Evolutionary conservation across 1,140 invertebrate species (phyloP).

Genomic region (Caenorhabditis inopinata): DNA sequence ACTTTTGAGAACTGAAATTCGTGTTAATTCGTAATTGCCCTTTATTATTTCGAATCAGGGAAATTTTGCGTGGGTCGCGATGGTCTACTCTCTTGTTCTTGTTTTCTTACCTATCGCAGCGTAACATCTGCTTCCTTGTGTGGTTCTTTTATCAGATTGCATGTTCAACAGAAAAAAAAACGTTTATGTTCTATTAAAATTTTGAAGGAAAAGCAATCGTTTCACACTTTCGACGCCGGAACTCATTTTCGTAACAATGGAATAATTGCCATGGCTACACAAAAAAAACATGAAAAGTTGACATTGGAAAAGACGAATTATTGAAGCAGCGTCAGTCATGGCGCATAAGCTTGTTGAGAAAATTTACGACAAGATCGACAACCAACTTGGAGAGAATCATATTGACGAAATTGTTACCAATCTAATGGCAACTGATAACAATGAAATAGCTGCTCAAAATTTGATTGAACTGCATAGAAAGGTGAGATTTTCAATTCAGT

Average conservation of each 20-base stretch:
- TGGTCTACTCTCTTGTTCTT: no score
- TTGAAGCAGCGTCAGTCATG: not conserved
- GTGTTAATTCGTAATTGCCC: no score
- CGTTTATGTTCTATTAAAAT: no score
- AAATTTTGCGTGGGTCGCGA: no score
- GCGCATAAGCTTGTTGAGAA: not conserved
- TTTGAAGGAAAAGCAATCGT: not conserved
- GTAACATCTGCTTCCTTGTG: no score
- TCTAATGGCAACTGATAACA: slow-evolving; percentile 4
- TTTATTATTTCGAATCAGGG: no score
- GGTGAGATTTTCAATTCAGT: not conserved
- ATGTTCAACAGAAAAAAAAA: no score
- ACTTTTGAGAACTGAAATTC: no score
- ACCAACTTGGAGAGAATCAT: not conserved
- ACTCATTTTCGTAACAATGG: not conserved
- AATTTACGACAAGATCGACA: slow-evolving; percentile 12
- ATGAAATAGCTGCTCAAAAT: not conserved
- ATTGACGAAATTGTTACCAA: not conserved
- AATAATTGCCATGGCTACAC: not conserved
- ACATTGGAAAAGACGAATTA: not conserved
- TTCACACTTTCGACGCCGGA: not conserved
- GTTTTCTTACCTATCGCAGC: no score
- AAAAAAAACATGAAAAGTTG: not conserved
- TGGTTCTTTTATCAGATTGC: no score
- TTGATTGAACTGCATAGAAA: not conserved